Percentiles rank a stretch among this genome's conserved stretches.
phyloP scores from a whole-genome alignment of 2,888 invertebrate genomes.

The Corbicula japonica region DNA sequence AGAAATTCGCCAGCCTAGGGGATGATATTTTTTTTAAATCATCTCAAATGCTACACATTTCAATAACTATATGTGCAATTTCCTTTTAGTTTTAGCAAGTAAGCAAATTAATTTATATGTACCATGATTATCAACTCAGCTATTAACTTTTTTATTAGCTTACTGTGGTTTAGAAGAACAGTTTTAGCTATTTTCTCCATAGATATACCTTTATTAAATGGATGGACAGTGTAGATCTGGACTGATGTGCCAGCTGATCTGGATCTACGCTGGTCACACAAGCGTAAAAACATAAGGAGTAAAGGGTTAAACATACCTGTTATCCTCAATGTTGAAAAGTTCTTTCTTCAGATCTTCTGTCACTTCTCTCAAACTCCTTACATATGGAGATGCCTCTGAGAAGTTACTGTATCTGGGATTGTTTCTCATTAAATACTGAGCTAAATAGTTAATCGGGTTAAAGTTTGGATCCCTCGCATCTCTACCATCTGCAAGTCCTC shows the following conservation, averaged over 20 bases:
- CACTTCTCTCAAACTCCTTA: conserved; percentile 84
- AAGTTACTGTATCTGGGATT: conserved; percentile 86
- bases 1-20: too few relatives aligned
- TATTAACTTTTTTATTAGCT: neutral
- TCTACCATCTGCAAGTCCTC: conserved; percentile 79
- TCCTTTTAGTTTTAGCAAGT: too few relatives aligned
- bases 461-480: conserved; percentile 83
- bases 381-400: conserved; percentile 86
- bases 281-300: too few relatives aligned
- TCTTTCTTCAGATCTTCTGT: conserved; percentile 84
- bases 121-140: neutral
- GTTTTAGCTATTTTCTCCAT: neutral
- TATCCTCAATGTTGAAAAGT: conserved; percentile 85
- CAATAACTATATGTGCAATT: too few relatives aligned
- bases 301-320: conserved; percentile 78
- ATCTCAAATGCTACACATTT: too few relatives aligned
- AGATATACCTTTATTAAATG: too few relatives aligned
- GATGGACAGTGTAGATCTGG: too few relatives aligned
- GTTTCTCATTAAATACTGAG: conserved; percentile 86
- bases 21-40: too few relatives aligned
- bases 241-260: too few relatives aligned
- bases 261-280: too few relatives aligned
- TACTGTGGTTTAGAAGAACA: neutral
- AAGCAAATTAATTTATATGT: neutral
- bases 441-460: conserved; percentile 86